These are phyloP conservation scores for Linnaemya tessellans DNA, from an alignment of 2,888 invertebrate genomes.

Conservation along the genomic window DNA sequence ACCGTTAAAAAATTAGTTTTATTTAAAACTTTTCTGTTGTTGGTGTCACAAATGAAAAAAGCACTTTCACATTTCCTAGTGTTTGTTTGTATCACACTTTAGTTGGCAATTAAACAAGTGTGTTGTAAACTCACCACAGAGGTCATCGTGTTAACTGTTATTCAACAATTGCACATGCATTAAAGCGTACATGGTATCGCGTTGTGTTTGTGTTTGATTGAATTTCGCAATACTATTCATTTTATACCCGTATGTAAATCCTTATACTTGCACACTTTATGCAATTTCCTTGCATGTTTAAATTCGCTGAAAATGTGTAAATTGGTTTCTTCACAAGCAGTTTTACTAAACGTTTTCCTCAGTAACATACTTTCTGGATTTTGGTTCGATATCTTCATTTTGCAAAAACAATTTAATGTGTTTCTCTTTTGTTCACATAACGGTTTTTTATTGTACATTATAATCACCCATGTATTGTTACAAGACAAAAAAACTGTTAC, in stretches of 20 bases:
- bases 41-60: neutral
- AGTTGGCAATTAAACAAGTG: neutral
- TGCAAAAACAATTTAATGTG: slow-evolving; percentile 33
- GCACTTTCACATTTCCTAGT: slow-evolving; percentile 16
- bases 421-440: slow-evolving; percentile 57
- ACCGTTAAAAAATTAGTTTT: slow-evolving; percentile 79
- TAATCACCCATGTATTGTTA: slow-evolving; percentile 61
- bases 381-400: slow-evolving; percentile 18
- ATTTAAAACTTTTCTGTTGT: slow-evolving; percentile 19
- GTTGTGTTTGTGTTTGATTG: neutral
- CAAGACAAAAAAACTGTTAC: slow-evolving; percentile 1
- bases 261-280: slow-evolving; percentile 22
- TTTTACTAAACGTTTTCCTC: neutral
- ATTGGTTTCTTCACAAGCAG: neutral
- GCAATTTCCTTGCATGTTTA: slow-evolving; percentile 41
- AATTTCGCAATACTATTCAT: neutral
- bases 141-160: neutral
- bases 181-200: neutral
- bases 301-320: neutral
- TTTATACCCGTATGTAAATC: slow-evolving; percentile 10
- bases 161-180: neutral
- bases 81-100: slow-evolving; percentile 13
- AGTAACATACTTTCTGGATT: slow-evolving; percentile 46
- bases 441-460: slow-evolving; percentile 12
- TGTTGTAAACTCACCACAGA: neutral